Evolutionary conservation across 1,140 invertebrate genomes (phyloP).

Genomic region (Drosophila murphyi): DNA sequence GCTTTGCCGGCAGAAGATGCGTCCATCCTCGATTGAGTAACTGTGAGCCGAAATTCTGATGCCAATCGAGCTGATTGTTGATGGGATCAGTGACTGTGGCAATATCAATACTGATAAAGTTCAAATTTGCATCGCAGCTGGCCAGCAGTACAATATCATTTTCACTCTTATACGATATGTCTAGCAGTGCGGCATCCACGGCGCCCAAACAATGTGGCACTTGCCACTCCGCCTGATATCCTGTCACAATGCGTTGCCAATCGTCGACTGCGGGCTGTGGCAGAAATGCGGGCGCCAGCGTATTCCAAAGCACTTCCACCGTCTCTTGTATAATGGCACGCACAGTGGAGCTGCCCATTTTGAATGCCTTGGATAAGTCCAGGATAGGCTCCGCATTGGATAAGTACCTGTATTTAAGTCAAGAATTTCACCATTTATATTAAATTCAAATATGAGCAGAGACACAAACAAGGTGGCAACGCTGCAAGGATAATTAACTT

Average conservation of each 20-base stretch:
- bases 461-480: no score
- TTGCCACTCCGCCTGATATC: conserved; percentile 1
- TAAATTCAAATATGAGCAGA: no score
- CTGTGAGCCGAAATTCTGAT: conserved; percentile 15
- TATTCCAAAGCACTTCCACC: conserved; percentile 16
- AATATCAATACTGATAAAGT: conserved; percentile 19
- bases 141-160: conserved; percentile 12
- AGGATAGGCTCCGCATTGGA: conserved; percentile 1
- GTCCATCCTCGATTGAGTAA: not conserved
- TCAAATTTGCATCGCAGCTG: conserved; percentile 19
- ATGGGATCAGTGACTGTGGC: not conserved
- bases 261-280: not conserved
- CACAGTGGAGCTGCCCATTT: conserved; percentile 33
- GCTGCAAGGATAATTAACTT: no score
- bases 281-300: conserved; percentile 9
- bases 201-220: conserved; percentile 25
- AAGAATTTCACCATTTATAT: not conserved
- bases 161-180: conserved; percentile 14
- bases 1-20: not conserved
- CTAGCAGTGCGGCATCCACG: conserved; percentile 11
- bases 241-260: conserved; percentile 3
- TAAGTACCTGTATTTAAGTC: conserved; percentile 11
- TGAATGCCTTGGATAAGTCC: conserved; percentile 9
- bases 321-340: conserved; percentile 24
- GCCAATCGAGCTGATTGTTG: conserved; percentile 1